Percentiles rank a stretch among this genome's conserved stretches.
Conservation (phyloP, 1,140 invertebrate genomes). For the Bombus turneri region DNA sequence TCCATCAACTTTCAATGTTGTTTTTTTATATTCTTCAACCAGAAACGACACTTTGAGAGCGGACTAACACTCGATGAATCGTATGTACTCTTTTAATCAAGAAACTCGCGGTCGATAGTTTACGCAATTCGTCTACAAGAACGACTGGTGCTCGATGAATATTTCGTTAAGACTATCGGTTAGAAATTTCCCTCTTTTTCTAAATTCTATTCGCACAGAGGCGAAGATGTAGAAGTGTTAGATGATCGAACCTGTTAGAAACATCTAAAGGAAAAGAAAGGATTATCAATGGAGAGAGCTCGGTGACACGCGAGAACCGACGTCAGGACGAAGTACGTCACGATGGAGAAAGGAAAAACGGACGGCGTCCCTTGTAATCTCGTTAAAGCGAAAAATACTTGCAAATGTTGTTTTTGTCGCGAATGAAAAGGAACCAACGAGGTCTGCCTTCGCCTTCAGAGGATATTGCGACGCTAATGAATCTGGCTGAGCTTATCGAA, state of each 20-base stretch:
- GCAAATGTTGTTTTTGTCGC: constrained; percentile 7
- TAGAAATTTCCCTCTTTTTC: no score
- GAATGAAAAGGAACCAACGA: constrained; percentile 3
- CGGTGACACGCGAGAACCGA: neutral
- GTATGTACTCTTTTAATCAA: neutral
- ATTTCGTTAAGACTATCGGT: neutral
- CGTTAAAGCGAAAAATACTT: neutral
- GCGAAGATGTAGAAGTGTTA: neutral
- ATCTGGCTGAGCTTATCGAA: neutral
- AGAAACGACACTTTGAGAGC: neutral
- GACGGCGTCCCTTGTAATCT: neutral
- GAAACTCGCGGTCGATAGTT: neutral
- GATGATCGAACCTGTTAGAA: neutral
- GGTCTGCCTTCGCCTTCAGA: neutral
- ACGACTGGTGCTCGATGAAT: neutral
- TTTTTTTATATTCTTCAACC: neutral
- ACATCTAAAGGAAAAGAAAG: neutral
- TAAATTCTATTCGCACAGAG: neutral
- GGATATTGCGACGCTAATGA: neutral
- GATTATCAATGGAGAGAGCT: neutral
- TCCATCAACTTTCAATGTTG: neutral
- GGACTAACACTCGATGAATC: neutral
- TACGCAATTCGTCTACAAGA: neutral
- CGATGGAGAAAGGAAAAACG: neutral
- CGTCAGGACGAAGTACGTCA: no score